Evolutionary conservation across 2,888 invertebrate species (phyloP), one percentile per base, ranked within the genome.

Genomic region (Eremobia ochroleuca): DNA sequence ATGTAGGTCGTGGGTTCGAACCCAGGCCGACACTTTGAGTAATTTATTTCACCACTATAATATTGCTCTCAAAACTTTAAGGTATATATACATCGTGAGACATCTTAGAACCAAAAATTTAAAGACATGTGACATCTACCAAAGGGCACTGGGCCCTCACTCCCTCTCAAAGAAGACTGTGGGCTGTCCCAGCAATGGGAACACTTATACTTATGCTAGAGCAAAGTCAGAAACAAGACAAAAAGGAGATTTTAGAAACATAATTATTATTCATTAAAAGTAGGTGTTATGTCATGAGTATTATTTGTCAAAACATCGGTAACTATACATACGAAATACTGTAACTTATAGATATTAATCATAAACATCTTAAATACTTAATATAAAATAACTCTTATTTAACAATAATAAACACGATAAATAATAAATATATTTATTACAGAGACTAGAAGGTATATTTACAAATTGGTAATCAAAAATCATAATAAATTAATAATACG

Each of bases 391-490:
- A 73, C 58, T 8, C 21, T 34, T 28, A 64, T 1, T n/a, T 66
- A 77, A 37, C 43, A 64, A 61, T 13, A 58, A 66, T 65, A 66
- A 72, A 65, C 31, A 40, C 28, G 5, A 55, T 40, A 76, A 34
- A 15, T 4, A 58, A 31, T 28, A 65, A 70, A 37, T 73, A 46
- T 72, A 73, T 43, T 49, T 43, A 67, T 61, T 67, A 66, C 43
- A 49, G 68, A 90, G 93, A 93, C 93, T 93, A 93, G 94, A 93
- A 72, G 82, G 84, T 89, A 90, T 91, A 92, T 91, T 92, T 91
- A 92, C 87, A 89, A 88, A 87, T 83, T 89, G 87, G 87, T 91
- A 87, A 88, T 59, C 59, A 37, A 68, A 59, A 68, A 34, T 77
- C 58, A 52, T 72, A 74, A 71, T 73, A 77, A 43, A 83, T 58